Evolutionary conservation across 2,113 vertebrate species (phyloP).

Genomic region (Hemiscyllium ocellatum): DNA sequence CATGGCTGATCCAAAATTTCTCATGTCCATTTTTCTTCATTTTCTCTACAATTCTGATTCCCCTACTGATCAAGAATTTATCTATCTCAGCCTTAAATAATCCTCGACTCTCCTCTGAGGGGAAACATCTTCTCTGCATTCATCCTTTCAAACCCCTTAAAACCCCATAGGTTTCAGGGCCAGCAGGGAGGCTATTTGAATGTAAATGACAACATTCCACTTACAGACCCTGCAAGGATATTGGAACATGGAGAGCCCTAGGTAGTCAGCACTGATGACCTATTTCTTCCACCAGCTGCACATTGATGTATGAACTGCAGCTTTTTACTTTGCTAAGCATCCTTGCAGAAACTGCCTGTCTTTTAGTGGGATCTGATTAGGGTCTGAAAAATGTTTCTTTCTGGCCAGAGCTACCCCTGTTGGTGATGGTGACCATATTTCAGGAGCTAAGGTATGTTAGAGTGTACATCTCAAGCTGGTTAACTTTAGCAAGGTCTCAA

Average conservation of each 20-base stretch:
- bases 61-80: too few species aligned
- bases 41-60: too few species aligned
- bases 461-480: not conserved
- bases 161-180: too few species aligned
- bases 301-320: too few species aligned
- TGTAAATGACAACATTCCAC: not conserved
- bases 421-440: not conserved
- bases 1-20: too few species aligned
- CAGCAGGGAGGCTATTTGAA: not conserved
- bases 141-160: too few species aligned
- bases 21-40: too few species aligned
- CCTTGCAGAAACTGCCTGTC: not conserved
- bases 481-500: not conserved
- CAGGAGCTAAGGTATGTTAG: not conserved
- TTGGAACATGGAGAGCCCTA: not conserved
- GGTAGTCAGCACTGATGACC: not conserved
- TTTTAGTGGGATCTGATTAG: not conserved
- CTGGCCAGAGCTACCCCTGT: not conserved
- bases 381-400: not conserved
- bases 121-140: too few species aligned
- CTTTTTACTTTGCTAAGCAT: not conserved
- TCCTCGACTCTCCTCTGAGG: too few species aligned
- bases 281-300: not conserved
- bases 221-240: not conserved
- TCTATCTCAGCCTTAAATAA: too few species aligned